These are phyloP conservation scores for Endomychus coccineus DNA, from an alignment of 2,888 invertebrate species.

Conservation along the genomic window DNA sequence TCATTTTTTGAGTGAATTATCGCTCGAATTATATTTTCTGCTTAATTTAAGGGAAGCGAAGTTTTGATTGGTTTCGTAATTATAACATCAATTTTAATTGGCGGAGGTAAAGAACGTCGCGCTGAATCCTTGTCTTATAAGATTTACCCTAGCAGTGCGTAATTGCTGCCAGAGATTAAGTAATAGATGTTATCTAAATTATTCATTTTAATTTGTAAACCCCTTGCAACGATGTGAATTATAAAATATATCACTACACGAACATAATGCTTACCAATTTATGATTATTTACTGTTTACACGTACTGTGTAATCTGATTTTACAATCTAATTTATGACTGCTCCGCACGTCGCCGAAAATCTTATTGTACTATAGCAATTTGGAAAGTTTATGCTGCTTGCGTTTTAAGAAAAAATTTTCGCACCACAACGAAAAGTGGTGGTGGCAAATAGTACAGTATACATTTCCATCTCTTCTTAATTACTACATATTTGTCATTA, in stretches of 20 bases:
- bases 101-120: slow-evolving; percentile 29
- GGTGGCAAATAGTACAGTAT: too few relatives aligned
- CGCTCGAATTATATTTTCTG: slow-evolving; percentile 37
- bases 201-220: slow-evolving; percentile 38
- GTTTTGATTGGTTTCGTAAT: slow-evolving; percentile 43
- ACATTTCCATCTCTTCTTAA: too few relatives aligned
- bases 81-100: slow-evolving; percentile 44
- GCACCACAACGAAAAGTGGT: too few relatives aligned
- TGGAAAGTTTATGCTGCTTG: too few relatives aligned
- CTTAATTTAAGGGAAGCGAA: slow-evolving; percentile 37
- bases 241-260: slow-evolving; percentile 27
- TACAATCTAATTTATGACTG: background rate
- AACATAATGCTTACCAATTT: slow-evolving; percentile 2
- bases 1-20: too few relatives aligned
- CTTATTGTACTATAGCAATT: too few relatives aligned
- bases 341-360: too few relatives aligned
- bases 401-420: too few relatives aligned
- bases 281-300: slow-evolving; percentile 8
- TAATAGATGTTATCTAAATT: slow-evolving; percentile 39
- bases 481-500: too few relatives aligned
- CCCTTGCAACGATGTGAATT: slow-evolving; percentile 30
- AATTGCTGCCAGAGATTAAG: slow-evolving; percentile 40
- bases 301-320: background rate
- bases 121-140: slow-evolving; percentile 28
- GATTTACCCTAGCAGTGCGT: slow-evolving; percentile 36